Base-by-base conservation (phyloP, 2,113 vertebrate species). In the Ardeotis arabs region DNA sequence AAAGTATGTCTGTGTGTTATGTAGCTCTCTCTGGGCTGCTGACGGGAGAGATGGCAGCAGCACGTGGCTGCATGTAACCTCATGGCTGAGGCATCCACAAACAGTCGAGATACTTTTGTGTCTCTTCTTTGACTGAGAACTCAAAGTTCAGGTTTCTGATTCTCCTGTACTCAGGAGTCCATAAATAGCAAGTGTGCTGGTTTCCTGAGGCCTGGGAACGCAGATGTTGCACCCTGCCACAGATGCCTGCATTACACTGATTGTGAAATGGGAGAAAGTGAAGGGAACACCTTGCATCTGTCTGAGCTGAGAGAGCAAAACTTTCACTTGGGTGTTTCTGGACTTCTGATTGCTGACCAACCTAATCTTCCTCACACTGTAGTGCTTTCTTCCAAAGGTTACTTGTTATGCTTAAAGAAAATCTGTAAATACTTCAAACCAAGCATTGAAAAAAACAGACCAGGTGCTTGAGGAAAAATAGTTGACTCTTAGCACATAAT, bases 281-380 rank as follows among this genome's bases (percentile, higher is more conserved):
- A 80, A 53, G 49, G 33, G 12, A 77, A 19, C 0, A 0, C 21
- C 17, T 8, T 24, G 41, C 24, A 31, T 3, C 0, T 24, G 20
- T 58, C 45, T 28, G n/a, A 73, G n/a, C 16, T 58, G 68, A 64
- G 24, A 90, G 45, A 58, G 19, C 12, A 39, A 74, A 94, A 73
- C 29, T 44, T 75, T 70, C 35, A 7, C 14, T 7, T 49, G 37
- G 7, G 18, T 41, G 33, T 45, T 78, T 35, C 44, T 2, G 1
- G 47, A 25, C 16, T 75, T 74, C 56, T 37, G 10, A n/a, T 4
- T 75, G 49, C 44, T 35, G 50, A 35, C 10, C 37, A 87, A 3
- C 13, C 23, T 23, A 19, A 39, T 53, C 68, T 74, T 63, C 35
- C 31, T 74, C 27, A 22, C 31, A 41, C 24, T 19, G 10, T 4